phyloP scores from a whole-genome alignment of 2,113 vertebrate species.

The Atractosteus spatula region DNA sequence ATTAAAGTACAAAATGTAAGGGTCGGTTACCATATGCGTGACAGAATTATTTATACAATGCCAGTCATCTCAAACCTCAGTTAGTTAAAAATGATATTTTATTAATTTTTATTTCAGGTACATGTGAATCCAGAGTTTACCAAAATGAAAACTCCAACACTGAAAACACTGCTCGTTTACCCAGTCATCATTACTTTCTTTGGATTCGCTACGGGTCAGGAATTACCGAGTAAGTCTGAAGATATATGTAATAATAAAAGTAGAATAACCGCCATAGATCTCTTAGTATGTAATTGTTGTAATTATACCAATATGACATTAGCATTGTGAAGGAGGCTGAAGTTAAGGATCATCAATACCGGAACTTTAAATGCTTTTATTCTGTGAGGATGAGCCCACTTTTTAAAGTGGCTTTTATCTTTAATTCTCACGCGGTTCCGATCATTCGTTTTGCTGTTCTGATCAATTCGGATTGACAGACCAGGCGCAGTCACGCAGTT shows the following conservation, averaged over 20 bases:
- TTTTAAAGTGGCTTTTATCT: too few relatives aligned
- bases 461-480: too few relatives aligned
- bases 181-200: slow-evolving; percentile 44
- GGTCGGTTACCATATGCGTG: neutral
- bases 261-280: neutral
- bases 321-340: too few relatives aligned
- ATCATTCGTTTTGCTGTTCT: too few relatives aligned
- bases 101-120: slow-evolving; percentile 40
- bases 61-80: slow-evolving; percentile 1
- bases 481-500: too few relatives aligned
- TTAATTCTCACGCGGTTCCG: too few relatives aligned
- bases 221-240: slow-evolving; percentile 59
- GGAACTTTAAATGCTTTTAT: neutral
- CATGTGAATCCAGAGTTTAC: slow-evolving; percentile 33
- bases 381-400: too few relatives aligned
- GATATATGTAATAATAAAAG: too few relatives aligned
- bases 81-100: neutral
- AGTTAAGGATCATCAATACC: too few relatives aligned
- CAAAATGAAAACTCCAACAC: slow-evolving; percentile 45
- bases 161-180: slow-evolving; percentile 49
- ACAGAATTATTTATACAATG: too few relatives aligned
- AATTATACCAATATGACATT: too few relatives aligned
- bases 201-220: slow-evolving; percentile 50
- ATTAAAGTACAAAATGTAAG: too few relatives aligned
- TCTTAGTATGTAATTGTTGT: neutral